phyloP scores from a whole-genome alignment of 2,888 invertebrate genomes.

The Drosophila mimetica region DNA sequence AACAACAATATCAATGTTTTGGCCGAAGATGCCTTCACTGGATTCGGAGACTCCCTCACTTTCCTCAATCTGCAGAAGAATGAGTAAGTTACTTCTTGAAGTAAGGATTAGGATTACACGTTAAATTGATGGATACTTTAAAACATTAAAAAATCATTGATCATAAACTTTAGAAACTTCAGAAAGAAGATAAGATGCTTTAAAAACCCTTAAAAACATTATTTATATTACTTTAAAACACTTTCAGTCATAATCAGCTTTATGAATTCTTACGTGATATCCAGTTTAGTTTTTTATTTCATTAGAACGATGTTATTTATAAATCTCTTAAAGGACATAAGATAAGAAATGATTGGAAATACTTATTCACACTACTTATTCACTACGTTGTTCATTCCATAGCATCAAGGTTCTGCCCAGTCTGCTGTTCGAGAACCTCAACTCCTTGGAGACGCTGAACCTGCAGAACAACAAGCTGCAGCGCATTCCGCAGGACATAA shows the following conservation, averaged over 20 bases:
- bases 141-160: neutral
- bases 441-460: constrained; percentile 94
- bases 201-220: no score
- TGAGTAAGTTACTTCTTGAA: constrained; percentile 87
- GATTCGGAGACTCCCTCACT: constrained; percentile 96
- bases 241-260: no score
- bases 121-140: neutral
- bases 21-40: constrained; percentile 93
- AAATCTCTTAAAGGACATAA: no score
- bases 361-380: no score
- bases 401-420: constrained; percentile 93
- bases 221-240: no score
- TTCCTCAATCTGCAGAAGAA: constrained; percentile 96
- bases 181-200: no score
- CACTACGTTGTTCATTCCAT: constrained; percentile 11
- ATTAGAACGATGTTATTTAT: no score
- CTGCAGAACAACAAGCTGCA: constrained; percentile 94
- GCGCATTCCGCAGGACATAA: constrained; percentile 93
- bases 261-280: no score
- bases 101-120: neutral
- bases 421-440: constrained; percentile 94
- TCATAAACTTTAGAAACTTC: neutral
- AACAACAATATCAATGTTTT: constrained; percentile 94
- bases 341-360: neutral
- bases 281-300: no score